Evolutionary conservation across 2,888 invertebrate species (phyloP), one percentile per base, ranked within the genome.

Genomic region (Phasia obesa): DNA sequence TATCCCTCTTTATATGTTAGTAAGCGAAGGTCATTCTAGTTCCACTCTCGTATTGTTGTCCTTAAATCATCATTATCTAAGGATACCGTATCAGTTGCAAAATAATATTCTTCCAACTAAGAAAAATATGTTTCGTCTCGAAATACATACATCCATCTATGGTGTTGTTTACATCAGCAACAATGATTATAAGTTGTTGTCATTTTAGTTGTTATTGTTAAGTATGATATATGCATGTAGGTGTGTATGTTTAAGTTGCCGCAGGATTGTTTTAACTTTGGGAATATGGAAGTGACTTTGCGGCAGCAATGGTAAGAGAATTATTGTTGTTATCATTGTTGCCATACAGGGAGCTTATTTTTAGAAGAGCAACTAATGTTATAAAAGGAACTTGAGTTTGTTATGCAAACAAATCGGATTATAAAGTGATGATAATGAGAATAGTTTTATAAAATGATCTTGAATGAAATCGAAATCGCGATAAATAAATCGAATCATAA

Each of bases 181-280:
- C 74, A 82, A 70, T 82, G 51, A 81, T 69, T 60, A 42, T 25
- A 74, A 47, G 51, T 78, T 78, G 51, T 75, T 73, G 65, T 81
- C 51, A 62, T 69, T 62, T 35, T 62, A 19, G 47, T 38, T 55
- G 71, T 25, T 67, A 38, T 76, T 81, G 51, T 81, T 81, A n/a
- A 55, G 67, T 55, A 51, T 70, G 73, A 82, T 67, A 71, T 65
- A 55, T n/a, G 4, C 11, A 13, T 42, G 7, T 55, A 75, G n/a
- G n/a, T n/a, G n/a, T n/a, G n/a, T n/a, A n/a, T n/a, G n/a, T n/a
- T n/a, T n/a, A n/a, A 71, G 49, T 76, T 83, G 83, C 79, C 75
- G 83, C 79, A 83, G 75, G 78, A 83, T 83, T 83, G 70, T 75
- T 79, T 75, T 65, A 75, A 83, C 83, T 71, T 62, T 71, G 79